Evolutionary conservation across 2,797 vertebrate genomes (phyloP).

Genomic region (Protonibea diacanthus): DNA sequence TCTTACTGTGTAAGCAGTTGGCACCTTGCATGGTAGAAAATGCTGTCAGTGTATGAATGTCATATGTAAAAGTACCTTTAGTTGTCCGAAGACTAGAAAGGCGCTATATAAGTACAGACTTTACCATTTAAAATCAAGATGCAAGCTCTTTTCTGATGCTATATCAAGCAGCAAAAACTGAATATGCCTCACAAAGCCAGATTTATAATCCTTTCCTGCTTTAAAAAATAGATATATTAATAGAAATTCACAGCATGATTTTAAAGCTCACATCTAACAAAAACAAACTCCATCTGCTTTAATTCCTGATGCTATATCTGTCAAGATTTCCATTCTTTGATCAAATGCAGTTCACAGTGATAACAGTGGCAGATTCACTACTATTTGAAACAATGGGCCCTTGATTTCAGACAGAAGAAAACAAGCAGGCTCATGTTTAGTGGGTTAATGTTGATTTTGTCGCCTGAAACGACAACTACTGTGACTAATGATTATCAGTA

Average conservation of each 20-base stretch:
- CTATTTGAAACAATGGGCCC: neutral
- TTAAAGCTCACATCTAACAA: neutral
- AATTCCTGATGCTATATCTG: neutral
- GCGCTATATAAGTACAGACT: no score
- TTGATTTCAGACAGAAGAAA: neutral
- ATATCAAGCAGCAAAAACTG: neutral
- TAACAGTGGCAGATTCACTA: neutral
- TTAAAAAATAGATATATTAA: neutral
- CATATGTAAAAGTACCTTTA: no score
- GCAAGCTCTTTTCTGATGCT: neutral
- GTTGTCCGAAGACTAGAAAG: no score
- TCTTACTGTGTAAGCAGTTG: no score
- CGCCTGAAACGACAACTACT: neutral
- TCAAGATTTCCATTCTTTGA: neutral
- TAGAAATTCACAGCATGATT: neutral
- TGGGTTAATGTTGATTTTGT: neutral
- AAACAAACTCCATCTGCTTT: neutral
- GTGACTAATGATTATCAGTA: neutral
- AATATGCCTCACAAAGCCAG: neutral
- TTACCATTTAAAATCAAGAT: no score
- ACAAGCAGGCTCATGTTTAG: neutral
- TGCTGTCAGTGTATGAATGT: no score
- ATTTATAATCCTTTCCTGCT: neutral
- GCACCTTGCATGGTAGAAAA: no score
- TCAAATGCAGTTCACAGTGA: neutral